Base-by-base conservation (phyloP, 1,140 invertebrate genomes). In the Maniola jurtina region DNA sequence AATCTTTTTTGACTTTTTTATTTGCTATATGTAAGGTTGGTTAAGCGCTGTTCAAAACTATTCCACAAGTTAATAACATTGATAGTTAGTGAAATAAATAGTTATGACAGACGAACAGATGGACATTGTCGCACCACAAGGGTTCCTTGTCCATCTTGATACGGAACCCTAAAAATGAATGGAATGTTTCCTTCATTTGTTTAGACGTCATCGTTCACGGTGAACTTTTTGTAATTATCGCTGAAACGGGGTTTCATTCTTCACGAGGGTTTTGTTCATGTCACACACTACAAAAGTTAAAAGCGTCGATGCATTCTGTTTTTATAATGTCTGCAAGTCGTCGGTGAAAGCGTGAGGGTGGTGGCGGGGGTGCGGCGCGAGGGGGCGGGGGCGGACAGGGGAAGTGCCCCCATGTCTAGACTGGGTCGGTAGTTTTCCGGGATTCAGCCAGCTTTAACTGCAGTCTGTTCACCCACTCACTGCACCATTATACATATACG, bases 401-500 rank as follows among this genome's bases (percentile, higher is more conserved):
- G 88, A 86, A 85, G 80, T 88, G 86, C 88, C 88, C 85, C 88
- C 88, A 86, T 77, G 88, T 90, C 88, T 90, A 90, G 88, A 90
- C 88, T 90, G 88, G 88, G 88, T 90, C 86, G 88, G 88, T 90
- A 90, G 88, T 90, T 90, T 90, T 90, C 88, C 88, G 86, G 88
- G 86, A 90, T 90, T 88, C 88, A 88, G 85, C 72, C 84, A 80
- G 83, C 83, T 88, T 86, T 87, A 84, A 75, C 83, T 90, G 88
- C 88, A 90, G 86, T 84, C 79, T 80, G 78, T 77, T 86, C 81
- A 85, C 83, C 84, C 83, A 89, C 83, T 87, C 86, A 86, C 76
- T 83, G 84, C 84, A 86, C 74, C 85, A 70, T 73, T 82, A 79
- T 73, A 77, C 66, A 71, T 73, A 66, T 88, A 83, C 48, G 61